These are phyloP conservation scores for Acleris literana DNA, from an alignment of 2,888 invertebrate species.

Conservation along the genomic window DNA sequence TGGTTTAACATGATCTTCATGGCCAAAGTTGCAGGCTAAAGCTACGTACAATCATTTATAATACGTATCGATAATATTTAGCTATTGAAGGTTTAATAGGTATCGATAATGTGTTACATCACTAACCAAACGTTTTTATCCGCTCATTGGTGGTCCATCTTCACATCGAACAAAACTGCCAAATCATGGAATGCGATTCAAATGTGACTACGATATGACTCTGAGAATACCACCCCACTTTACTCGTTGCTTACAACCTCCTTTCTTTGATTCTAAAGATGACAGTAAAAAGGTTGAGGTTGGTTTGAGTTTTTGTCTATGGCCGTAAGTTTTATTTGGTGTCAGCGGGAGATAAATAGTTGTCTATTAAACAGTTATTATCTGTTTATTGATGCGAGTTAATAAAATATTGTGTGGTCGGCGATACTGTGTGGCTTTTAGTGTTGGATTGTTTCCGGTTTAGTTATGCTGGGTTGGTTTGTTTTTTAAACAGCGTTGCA, in stretches of 20 bases:
- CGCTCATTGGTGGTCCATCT: slow-evolving; percentile 78
- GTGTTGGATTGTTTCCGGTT: slow-evolving; percentile 45
- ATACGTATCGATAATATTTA: too few species aligned
- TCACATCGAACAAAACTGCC: slow-evolving; percentile 77
- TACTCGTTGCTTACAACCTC: slow-evolving; percentile 22
- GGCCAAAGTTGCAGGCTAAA: too few species aligned
- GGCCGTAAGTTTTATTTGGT: slow-evolving; percentile 40
- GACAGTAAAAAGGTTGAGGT: slow-evolving; percentile 4
- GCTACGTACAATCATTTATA: too few species aligned
- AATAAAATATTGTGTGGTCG: slow-evolving; percentile 76
- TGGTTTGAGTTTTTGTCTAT: slow-evolving; percentile 6
- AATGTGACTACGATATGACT: slow-evolving; percentile 80
- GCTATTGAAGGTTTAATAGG: neutral
- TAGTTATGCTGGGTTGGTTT: slow-evolving; percentile 38
- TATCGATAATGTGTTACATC: slow-evolving; percentile 40
- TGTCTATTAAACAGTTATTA: slow-evolving; percentile 81
- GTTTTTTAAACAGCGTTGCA: too few species aligned
- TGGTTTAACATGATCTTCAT: too few species aligned
- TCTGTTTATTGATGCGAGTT: slow-evolving; percentile 71
- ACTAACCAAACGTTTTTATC: slow-evolving; percentile 52
- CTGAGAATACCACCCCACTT: slow-evolving; percentile 55
- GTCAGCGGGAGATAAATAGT: slow-evolving; percentile 66
- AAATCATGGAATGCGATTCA: slow-evolving; percentile 82
- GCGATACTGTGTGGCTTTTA: slow-evolving; percentile 57
- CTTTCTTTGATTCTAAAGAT: slow-evolving; percentile 22